A percentile compares a stretch with the other conserved stretches of the same genome.
These are phyloP conservation scores for Stegana nigrithorax DNA, from an alignment of 2,888 invertebrate species.

Conservation along the genomic window DNA sequence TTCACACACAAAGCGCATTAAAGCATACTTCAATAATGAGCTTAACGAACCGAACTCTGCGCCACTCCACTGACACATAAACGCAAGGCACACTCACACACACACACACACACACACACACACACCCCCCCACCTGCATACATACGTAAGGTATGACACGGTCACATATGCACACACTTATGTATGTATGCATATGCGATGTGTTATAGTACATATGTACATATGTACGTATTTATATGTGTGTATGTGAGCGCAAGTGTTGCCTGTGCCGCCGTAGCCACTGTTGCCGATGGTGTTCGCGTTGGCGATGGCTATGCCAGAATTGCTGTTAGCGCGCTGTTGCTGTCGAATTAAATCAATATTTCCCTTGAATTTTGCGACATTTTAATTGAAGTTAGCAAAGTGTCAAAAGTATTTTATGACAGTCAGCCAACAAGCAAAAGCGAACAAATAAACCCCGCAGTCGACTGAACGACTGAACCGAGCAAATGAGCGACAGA, in stretches of 20 bases:
- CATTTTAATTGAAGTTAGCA: slow-evolving; percentile 41
- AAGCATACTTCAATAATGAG: slow-evolving; percentile 22
- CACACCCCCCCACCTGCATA: no score
- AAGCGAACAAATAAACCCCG: no score
- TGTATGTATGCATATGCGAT: no score
- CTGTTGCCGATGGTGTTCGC: no score
- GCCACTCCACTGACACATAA: not conserved
- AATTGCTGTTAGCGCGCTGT: slow-evolving; percentile 27
- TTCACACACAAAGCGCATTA: slow-evolving; percentile 41
- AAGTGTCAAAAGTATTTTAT: slow-evolving; percentile 41
- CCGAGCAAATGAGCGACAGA: no score
- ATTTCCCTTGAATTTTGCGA: slow-evolving; percentile 23
- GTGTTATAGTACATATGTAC: no score
- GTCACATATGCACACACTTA: not conserved
- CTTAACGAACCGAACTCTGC: slow-evolving; percentile 1
- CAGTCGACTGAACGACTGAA: no score
- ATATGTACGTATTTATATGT: not conserved
- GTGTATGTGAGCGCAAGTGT: no score
- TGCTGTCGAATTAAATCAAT: slow-evolving; percentile 40
- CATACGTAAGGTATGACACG: no score
- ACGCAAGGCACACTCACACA: not conserved
- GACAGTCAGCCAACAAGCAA: not conserved
- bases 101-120: not conserved
- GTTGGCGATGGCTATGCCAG: slow-evolving; percentile 31
- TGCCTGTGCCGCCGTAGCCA: slow-evolving; percentile 35